Percentiles rank a stretch among this genome's conserved stretches.
Evolutionary conservation across 2,797 vertebrate species (phyloP).

Genomic region (Percopsis omiscomaycus): DNA sequence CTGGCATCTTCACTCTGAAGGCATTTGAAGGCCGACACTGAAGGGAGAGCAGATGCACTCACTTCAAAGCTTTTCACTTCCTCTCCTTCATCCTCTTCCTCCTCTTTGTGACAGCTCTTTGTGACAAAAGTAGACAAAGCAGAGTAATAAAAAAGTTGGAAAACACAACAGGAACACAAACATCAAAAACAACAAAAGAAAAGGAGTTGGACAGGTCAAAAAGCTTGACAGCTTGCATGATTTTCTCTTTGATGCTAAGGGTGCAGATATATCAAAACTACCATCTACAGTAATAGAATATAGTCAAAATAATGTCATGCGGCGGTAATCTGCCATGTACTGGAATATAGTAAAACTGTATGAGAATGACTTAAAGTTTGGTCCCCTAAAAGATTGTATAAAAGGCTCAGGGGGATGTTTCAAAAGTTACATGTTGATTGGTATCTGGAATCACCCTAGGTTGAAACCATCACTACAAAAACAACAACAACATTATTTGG

Average conservation of each 20-base stretch:
- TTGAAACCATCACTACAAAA: too few relatives aligned
- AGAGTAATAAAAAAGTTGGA: conserved; percentile 4
- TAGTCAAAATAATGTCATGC: too few relatives aligned
- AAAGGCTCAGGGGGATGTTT: neutral
- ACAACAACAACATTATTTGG: too few relatives aligned
- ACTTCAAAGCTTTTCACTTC: conserved; percentile 95
- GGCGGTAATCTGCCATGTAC: neutral
- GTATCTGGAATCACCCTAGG: too few relatives aligned
- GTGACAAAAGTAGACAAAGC: conserved; percentile 8
- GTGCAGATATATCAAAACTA: too few relatives aligned
- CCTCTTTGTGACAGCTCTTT: conserved; percentile 90
- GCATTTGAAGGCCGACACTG: conserved; percentile 1
- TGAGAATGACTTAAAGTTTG: neutral
- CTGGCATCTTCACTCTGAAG: neutral
- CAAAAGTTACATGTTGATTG: too few relatives aligned
- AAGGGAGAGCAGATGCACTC: conserved; percentile 53
- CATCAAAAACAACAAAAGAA: neutral
- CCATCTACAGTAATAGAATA: too few relatives aligned
- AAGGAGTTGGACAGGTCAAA: neutral
- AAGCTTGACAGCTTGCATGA: too few relatives aligned
- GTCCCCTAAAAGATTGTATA: neutral
- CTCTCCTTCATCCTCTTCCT: conserved; percentile 75
- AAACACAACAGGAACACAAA: conserved; percentile 18
- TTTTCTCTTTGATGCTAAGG: too few relatives aligned
- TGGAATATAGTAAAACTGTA: neutral